phyloP scores from a whole-genome alignment of 2,888 invertebrate species.

The Zelleria hepariella region DNA sequence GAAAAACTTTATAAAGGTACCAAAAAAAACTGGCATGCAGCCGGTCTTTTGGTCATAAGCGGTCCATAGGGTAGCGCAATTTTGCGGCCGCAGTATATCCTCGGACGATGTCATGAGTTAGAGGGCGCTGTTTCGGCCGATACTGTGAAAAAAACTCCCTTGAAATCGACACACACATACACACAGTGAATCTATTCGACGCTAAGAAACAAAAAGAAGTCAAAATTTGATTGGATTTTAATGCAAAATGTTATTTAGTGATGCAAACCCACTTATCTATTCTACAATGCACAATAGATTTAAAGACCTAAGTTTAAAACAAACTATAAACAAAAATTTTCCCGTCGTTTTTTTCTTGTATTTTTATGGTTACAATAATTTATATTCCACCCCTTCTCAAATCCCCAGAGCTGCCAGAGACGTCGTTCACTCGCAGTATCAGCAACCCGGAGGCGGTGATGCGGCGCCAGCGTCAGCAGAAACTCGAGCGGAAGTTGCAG shows the following conservation, averaged over 20 bases:
- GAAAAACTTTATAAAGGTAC: constrained; percentile 92
- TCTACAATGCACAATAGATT: too few species aligned
- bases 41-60: neutral
- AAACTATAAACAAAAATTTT: neutral
- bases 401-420: constrained; percentile 90
- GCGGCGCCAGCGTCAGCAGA: constrained; percentile 95
- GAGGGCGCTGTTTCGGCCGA: too few species aligned
- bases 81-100: too few species aligned
- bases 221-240: too few species aligned
- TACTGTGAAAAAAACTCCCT: too few species aligned
- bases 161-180: too few species aligned
- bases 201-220: too few species aligned
- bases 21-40: neutral
- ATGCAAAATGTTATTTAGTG: too few species aligned
- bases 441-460: constrained; percentile 99
- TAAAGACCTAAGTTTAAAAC: neutral
- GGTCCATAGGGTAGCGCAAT: too few species aligned
- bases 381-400: neutral
- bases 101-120: too few species aligned
- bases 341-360: neutral
- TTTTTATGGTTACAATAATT: neutral
- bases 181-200: too few species aligned
- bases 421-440: constrained; percentile 98
- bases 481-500: constrained; percentile 95
- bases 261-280: too few species aligned